Conservation (phyloP, 2,888 invertebrate species). For the Pilophorus perplexus region DNA sequence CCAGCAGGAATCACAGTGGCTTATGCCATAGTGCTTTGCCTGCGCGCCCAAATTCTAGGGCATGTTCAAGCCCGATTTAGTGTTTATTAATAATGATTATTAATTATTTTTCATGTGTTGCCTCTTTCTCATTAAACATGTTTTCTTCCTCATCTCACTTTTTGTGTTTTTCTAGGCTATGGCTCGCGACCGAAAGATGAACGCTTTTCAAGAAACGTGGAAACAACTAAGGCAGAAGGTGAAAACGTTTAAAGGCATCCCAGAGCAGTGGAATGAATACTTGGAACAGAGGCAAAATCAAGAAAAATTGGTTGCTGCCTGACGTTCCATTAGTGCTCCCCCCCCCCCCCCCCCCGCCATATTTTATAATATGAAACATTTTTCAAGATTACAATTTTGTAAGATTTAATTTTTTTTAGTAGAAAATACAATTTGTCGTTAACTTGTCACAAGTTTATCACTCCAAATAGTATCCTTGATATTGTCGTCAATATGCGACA, state of each 20-base stretch:
- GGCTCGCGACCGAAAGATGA: conserved; percentile 74
- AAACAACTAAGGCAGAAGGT: conserved; percentile 82
- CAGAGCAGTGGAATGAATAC: conserved; percentile 69
- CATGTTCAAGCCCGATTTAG: too few species aligned
- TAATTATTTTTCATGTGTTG: not conserved
- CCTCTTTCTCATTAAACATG: not conserved
- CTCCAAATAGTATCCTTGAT: too few species aligned
- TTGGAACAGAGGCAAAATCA: conserved; percentile 36
- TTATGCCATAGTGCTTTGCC: too few species aligned
- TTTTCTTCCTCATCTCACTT: not conserved
- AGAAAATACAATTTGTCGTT: not conserved
- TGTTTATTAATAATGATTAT: not conserved
- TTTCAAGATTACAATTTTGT: not conserved
- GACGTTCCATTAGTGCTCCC: not conserved
- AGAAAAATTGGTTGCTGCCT: not conserved
- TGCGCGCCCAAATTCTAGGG: too few species aligned
- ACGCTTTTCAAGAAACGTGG: conserved; percentile 88
- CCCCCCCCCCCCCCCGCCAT: not conserved
- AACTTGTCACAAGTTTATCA: too few species aligned
- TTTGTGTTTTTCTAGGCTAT: conserved; percentile 62
- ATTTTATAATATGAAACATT: not conserved
- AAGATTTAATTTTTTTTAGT: not conserved
- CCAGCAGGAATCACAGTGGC: too few species aligned
- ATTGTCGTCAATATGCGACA: too few species aligned
- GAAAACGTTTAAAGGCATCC: conserved; percentile 76